phyloP scores from a whole-genome alignment of 37 sponge, comb jelly and placozoan species.

The Petrosia ficiformis region DNA sequence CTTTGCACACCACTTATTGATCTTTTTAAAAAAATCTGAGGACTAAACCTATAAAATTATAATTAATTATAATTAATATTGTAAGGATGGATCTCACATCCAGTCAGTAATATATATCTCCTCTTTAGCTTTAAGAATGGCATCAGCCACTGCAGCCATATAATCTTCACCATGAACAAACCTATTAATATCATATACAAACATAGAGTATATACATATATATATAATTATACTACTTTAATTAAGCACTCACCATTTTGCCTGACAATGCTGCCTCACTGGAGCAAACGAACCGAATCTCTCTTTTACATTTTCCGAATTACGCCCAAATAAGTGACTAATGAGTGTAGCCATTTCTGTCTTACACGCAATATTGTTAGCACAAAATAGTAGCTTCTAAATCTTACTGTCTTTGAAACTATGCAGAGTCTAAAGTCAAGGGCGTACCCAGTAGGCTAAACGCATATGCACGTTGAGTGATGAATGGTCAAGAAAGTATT shows the following conservation, averaged over 20 bases:
- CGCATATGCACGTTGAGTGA: no score
- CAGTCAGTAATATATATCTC: conserved; percentile 72
- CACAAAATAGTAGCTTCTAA: no score
- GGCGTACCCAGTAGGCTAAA: no score
- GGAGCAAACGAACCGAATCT: conserved; percentile 58
- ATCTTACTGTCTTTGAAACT: no score
- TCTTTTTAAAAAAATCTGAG: conserved; percentile 57
- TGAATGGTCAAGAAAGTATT: no score
- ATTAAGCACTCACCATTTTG: conserved; percentile 15
- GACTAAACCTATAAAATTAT: conserved; percentile 35
- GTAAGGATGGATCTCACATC: conserved; percentile 27
- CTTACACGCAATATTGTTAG: no score
- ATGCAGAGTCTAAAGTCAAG: no score
- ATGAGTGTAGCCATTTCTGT: no score
- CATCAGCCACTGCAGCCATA: conserved; percentile 45
- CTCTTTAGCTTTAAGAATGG: conserved; percentile 40
- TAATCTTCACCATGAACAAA: conserved; percentile 63
- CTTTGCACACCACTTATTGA: background rate
- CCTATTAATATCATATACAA: conserved; percentile 25
- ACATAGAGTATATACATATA: no score
- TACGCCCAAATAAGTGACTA: no score
- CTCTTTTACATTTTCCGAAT: background rate
- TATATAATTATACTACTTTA: background rate
- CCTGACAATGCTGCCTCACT: conserved; percentile 1
- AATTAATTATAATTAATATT: background rate